Base-by-base conservation (phyloP, 2,888 invertebrate species). In the Congeria kusceri region DNA sequence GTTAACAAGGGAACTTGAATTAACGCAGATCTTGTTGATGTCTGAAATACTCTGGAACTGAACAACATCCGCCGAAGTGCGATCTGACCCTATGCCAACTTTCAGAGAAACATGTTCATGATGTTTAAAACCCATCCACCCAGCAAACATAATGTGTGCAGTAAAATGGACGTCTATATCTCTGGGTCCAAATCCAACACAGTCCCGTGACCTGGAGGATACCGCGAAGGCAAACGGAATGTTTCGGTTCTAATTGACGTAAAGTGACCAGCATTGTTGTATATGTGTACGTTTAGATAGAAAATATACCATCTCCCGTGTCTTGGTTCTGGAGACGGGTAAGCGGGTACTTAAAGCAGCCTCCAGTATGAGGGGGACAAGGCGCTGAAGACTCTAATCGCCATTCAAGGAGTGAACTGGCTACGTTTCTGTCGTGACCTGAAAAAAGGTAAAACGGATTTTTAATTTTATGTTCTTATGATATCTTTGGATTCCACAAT, bases 201-300 rank as follows among this genome's bases (percentile, higher is more conserved):
- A 0, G 69, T 20, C 1, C 80, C 83, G n/a, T 81, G 64, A n/a
- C 81, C 83, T 5, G 86, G 86, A 1, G 86, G 84, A 63, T 75
- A 80, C 28, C 44, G 67, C 0, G 84, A 86, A 11, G 86, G 86
- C 0, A 86, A 39, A 0, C 28, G 25, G 59, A 86, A 83, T 4
- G 39, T 29, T n/a, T 72, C 58, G 3, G 81, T 80, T 32, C 39
- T 59, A 0, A 64, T 67, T 32, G 32, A 59, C 11, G 59, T 56
- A 56, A 53, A 69, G 46, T 78, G 79, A 2, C 84, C 86, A 5
- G 78, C 86, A 18, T 77, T 82, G 62, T 86, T 84, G 63, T 71
- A 82, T 0, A 76, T 77, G 53, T 69, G 53, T 0, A 86, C 20
- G 46, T 58, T 64, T 20, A 82, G 25, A 27, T 39, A 44, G 46